Evolutionary conservation across 2,113 vertebrate genomes (phyloP), one percentile per base, ranked within the genome.

Genomic region (Paradoxurus hermaphroditus): DNA sequence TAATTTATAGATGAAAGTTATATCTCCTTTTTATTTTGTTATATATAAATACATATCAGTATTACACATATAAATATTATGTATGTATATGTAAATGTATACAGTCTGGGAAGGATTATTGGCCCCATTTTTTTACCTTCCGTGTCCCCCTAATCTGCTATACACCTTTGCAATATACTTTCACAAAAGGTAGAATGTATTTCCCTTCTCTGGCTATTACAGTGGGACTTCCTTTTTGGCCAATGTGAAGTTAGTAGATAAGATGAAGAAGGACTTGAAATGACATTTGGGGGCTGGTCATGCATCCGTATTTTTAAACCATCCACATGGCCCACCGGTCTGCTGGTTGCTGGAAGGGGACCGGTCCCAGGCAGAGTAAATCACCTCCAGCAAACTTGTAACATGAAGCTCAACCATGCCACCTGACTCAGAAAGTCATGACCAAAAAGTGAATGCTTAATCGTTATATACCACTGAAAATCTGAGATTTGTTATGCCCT

Each of bases 281-380:
- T 68, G 21, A 15, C 19, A 46, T 29, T 79, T 29, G 16, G 19
- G 68, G 18, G 14, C 23, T 78, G 14, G 7, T 56, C n/a, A 15
- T 34, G 34, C 3, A 16, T 46, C 25, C 51, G 36, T 25, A 14
- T 34, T 70, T 34, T 46, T 39, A 49, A 56, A 12, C 31, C 1
- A 49, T 79, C 19, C 0, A 3, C 0, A 44, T 3, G 36, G 31
- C 46, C 4, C 19, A 7, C n/a, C 19, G 29, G n/a, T 6, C 51
- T 59, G 27, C 59, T 34, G n/a, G 13, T 36, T 67, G 46, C 56
- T 41, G 59, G 34, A 83, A 13, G 16, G 31, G 11, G 4, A n/a
- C 2, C 1, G 84, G 29, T 31, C 4, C 21, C 27, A 34, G 11
- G 12, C 53, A 6, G 41, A 41, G 51, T 23, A 68, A 6, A 70